phyloP scores from a whole-genome alignment of 2,888 invertebrate species.

The Copidosoma aretas region DNA sequence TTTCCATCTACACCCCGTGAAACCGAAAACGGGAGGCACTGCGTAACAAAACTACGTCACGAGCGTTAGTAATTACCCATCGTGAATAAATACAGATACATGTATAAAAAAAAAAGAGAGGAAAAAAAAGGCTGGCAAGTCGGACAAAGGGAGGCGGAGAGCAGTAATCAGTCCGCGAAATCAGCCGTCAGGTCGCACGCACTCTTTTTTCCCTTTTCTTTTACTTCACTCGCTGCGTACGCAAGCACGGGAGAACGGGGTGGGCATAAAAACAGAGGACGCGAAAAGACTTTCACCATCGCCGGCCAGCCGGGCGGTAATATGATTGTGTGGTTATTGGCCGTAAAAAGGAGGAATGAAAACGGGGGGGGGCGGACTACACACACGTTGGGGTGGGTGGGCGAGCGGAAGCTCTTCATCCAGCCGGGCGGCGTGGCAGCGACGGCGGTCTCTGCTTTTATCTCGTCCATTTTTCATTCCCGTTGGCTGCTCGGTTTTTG shows the following conservation, averaged over 20 bases:
- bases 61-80: too few relatives aligned
- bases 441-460: too few relatives aligned
- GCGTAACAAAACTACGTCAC: too few relatives aligned
- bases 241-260: not conserved
- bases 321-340: slow-evolving; percentile 25
- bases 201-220: not conserved
- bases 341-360: slow-evolving; percentile 13
- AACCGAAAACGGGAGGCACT: too few relatives aligned
- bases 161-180: too few relatives aligned
- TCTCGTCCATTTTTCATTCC: not conserved
- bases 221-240: not conserved
- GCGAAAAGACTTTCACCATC: slow-evolving; percentile 8
- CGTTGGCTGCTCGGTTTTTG: not conserved
- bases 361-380: not conserved
- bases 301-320: slow-evolving; percentile 14
- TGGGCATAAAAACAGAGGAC: not conserved
- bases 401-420: not conserved
- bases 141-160: too few relatives aligned
- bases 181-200: too few relatives aligned
- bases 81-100: too few relatives aligned
- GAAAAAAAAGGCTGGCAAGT: too few relatives aligned
- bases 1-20: too few relatives aligned
- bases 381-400: not conserved
- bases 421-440: too few relatives aligned
- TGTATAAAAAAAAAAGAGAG: too few relatives aligned